Percentiles rank a stretch among this genome's conserved stretches.
phyloP scores from a whole-genome alignment of 2,888 invertebrate genomes.

The Cryptocheilus praepositus region DNA sequence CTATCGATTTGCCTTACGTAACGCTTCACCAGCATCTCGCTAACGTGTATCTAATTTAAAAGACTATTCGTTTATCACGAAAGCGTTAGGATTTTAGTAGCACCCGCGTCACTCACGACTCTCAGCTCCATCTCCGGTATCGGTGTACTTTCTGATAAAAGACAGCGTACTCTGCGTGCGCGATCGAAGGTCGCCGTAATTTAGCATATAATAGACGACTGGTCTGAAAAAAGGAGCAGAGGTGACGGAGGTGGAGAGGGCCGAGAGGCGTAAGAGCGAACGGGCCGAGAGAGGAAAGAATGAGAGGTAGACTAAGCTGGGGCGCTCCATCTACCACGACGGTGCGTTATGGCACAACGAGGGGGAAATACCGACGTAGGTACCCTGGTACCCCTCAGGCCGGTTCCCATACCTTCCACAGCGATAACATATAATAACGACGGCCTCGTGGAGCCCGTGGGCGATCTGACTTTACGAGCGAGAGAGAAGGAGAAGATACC shows the following conservation, averaged over 20 bases:
- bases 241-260: constrained; percentile 21
- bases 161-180: constrained; percentile 30
- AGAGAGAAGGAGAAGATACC: constrained; percentile 52
- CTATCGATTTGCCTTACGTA: too few relatives aligned
- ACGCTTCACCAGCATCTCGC: too few relatives aligned
- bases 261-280: constrained; percentile 11
- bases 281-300: constrained; percentile 12
- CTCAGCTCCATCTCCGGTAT: too few relatives aligned
- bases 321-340: constrained; percentile 51
- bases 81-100: too few relatives aligned
- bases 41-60: too few relatives aligned
- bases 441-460: constrained; percentile 68
- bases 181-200: constrained; percentile 52
- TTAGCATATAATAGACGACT: constrained; percentile 55
- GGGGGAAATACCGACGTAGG: constrained; percentile 49
- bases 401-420: constrained; percentile 71
- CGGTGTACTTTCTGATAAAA: too few relatives aligned
- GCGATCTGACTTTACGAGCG: constrained; percentile 65
- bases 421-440: constrained; percentile 74
- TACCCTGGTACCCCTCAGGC: constrained; percentile 61
- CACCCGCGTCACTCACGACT: too few relatives aligned
- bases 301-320: constrained; percentile 30
- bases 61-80: too few relatives aligned
- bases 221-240: constrained; percentile 38
- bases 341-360: constrained; percentile 58